Percentiles rank a stretch among this genome's conserved stretches.
Conservation (phyloP, 1,140 invertebrate species). For the Diprion similis region DNA sequence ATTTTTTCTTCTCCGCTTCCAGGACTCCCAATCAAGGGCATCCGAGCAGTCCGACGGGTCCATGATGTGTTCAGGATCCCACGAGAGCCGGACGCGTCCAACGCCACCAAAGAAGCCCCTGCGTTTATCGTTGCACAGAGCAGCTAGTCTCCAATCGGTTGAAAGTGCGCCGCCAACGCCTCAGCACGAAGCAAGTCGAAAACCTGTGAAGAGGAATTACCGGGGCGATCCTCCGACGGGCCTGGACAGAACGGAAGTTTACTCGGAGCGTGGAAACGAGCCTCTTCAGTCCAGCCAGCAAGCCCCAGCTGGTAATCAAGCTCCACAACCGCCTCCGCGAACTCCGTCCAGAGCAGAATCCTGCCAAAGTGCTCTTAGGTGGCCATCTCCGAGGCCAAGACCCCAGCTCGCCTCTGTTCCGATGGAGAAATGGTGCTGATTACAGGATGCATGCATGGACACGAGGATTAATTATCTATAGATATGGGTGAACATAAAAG, state of each 20-base stretch:
- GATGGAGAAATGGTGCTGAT: constrained; percentile 58
- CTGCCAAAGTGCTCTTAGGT: constrained; percentile 58
- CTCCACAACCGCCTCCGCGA: constrained; percentile 49
- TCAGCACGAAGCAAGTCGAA: constrained; percentile 46
- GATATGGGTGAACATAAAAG: no score
- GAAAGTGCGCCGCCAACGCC: constrained; percentile 57
- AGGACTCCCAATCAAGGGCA: constrained; percentile 47
- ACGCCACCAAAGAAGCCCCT: constrained; percentile 85
- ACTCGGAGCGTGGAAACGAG: constrained; percentile 28
- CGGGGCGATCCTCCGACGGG: constrained; percentile 61
- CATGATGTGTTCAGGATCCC: constrained; percentile 32
- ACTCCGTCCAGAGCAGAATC: constrained; percentile 59
- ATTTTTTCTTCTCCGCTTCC: constrained; percentile 16
- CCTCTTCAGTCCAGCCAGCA: background rate
- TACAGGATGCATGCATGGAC: background rate
- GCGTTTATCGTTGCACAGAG: constrained; percentile 80
- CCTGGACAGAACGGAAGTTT: constrained; percentile 28
- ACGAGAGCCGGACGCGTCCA: constrained; percentile 65
- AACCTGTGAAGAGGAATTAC: constrained; percentile 64
- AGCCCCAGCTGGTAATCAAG: constrained; percentile 20
- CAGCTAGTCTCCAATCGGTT: constrained; percentile 81
- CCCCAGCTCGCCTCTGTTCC: constrained; percentile 48
- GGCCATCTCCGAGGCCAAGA: constrained; percentile 55
- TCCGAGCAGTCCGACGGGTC: constrained; percentile 46
- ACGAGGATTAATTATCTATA: no score